phyloP scores from a whole-genome alignment of 2,113 vertebrate species.

The Burhinus bistriatus region DNA sequence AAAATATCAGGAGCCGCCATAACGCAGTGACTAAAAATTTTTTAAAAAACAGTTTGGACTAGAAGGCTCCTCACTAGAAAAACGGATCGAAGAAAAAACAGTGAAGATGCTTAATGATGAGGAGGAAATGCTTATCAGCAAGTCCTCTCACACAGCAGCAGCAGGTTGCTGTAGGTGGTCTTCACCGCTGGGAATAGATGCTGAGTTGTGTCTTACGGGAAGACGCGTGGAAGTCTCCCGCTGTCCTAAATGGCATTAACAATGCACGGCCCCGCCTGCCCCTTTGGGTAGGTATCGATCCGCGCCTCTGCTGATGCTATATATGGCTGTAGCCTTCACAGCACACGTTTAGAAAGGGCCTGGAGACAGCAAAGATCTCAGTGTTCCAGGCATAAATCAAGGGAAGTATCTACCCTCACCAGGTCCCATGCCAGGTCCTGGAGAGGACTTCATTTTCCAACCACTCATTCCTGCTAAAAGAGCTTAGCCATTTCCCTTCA shows the following conservation, averaged over 20 bases:
- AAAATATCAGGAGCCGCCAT: neutral
- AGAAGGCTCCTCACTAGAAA: neutral
- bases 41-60: neutral
- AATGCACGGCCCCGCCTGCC: fast-evolving
- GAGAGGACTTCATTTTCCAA: neutral
- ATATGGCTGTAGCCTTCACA: neutral
- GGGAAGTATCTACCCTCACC: neutral
- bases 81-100: fast-evolving
- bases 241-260: neutral
- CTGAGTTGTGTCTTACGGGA: fast-evolving
- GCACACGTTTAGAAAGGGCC: neutral
- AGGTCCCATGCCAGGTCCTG: neutral
- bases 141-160: neutral
- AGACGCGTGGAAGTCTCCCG: fast-evolving
- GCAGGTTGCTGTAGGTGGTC: neutral
- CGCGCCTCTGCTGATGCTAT: neutral
- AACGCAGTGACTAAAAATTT: neutral
- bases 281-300: fast-evolving
- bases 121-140: neutral
- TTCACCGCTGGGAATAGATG: neutral
- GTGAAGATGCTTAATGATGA: neutral
- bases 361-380: neutral
- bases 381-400: slow-evolving; percentile 55
- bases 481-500: neutral
- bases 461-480: neutral